These are phyloP conservation scores for Octodon degus DNA, from an alignment of 2,113 vertebrate species.

Conservation along the genomic window DNA sequence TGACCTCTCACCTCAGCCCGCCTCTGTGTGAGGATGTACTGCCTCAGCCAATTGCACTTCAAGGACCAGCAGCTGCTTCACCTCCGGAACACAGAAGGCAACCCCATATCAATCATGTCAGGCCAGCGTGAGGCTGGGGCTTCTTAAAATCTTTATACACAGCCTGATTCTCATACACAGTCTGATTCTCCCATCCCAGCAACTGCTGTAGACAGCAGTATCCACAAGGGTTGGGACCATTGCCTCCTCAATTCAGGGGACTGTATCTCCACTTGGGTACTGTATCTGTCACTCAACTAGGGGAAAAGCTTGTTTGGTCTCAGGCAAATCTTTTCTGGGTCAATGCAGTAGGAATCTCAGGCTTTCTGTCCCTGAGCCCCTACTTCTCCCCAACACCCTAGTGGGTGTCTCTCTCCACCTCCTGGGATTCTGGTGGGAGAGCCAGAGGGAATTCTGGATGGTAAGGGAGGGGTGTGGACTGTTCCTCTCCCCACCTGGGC, in stretches of 20 bases:
- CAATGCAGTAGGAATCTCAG: neutral
- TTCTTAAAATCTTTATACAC: constrained; percentile 45
- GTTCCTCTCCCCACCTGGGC: neutral
- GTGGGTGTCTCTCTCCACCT: constrained; percentile 63
- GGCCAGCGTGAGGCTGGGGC: neutral
- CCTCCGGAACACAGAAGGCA: constrained; percentile 64
- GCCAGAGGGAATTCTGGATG: neutral
- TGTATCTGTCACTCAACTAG: neutral
- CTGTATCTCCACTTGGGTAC: neutral
- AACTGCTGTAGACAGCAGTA: neutral
- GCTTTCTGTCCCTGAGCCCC: neutral
- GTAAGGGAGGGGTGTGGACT: neutral
- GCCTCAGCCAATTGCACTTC: constrained; percentile 27
- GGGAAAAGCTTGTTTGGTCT: neutral
- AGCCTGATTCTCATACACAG: constrained; percentile 5
- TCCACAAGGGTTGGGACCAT: neutral
- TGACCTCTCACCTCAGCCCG: constrained; percentile 73
- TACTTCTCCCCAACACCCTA: neutral
- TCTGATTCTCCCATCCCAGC: neutral
- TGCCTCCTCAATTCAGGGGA: neutral
- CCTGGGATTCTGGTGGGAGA: neutral
- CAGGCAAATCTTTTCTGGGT: neutral
- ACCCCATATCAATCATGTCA: constrained; percentile 63
- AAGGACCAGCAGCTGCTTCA: constrained; percentile 49
- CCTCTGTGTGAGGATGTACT: neutral